These are phyloP conservation scores for Coelopa frigida DNA, from an alignment of 1,140 invertebrate species.

Conservation along the genomic window DNA sequence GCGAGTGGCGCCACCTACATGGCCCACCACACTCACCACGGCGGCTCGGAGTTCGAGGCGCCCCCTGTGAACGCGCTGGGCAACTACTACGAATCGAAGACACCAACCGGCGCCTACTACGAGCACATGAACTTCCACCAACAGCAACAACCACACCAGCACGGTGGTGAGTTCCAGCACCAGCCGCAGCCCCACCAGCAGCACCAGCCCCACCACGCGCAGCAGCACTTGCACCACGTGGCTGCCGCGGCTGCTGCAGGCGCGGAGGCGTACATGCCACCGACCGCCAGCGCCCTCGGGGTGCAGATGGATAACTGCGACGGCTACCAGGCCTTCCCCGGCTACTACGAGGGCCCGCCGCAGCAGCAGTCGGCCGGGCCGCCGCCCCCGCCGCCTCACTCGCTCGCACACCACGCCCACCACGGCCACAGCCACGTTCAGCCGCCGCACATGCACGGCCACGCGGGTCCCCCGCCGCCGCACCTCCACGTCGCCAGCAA, in stretches of 20 bases:
- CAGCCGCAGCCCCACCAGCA: slow-evolving; percentile 14
- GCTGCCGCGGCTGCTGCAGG: neutral
- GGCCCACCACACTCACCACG: neutral
- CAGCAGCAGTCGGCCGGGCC: slow-evolving; percentile 25
- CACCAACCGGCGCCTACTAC: slow-evolving; percentile 28
- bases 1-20: too few relatives aligned
- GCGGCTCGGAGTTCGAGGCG: too few relatives aligned
- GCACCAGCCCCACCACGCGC: slow-evolving; percentile 8
- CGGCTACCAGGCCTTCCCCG: slow-evolving; percentile 19
- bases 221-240: neutral
- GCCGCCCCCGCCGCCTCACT: slow-evolving; percentile 11
- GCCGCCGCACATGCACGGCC: slow-evolving; percentile 18
- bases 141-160: slow-evolving; percentile 9
- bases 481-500: slow-evolving; percentile 52
- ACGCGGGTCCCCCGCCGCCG: slow-evolving; percentile 47
- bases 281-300: slow-evolving; percentile 34
- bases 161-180: slow-evolving; percentile 6
- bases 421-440: slow-evolving; percentile 18
- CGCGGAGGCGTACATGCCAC: slow-evolving; percentile 26
- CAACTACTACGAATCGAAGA: slow-evolving; percentile 34
- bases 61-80: slow-evolving; percentile 18
- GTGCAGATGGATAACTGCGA: slow-evolving; percentile 43
- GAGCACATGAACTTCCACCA: slow-evolving; percentile 36
- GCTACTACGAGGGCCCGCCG: slow-evolving; percentile 1
- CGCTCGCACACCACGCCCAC: slow-evolving; percentile 16